Conservation (phyloP, 2,888 invertebrate species). For the Lymantria monacha region DNA sequence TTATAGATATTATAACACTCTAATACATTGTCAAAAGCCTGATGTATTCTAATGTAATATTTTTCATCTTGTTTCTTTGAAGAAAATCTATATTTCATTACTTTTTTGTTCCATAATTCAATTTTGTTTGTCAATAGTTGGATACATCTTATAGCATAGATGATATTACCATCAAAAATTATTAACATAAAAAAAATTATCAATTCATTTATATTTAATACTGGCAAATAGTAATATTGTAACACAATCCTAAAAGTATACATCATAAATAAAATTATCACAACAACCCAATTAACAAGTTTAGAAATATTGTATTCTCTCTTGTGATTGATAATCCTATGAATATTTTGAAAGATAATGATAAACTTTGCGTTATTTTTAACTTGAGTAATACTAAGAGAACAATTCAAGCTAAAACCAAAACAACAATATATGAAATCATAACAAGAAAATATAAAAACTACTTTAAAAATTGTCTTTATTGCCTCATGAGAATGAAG, state of each 20-base stretch:
- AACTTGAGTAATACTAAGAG: not conserved
- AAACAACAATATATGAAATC: conserved; percentile 5
- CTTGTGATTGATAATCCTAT: conserved; percentile 7
- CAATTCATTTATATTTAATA: not conserved
- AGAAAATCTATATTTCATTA: not conserved
- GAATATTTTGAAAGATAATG: conserved; percentile 16
- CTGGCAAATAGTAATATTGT: not conserved
- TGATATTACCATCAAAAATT: conserved; percentile 9
- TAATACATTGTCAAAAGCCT: not conserved
- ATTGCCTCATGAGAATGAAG: not conserved
- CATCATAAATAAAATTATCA: not conserved
- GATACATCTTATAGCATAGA: conserved; percentile 5
- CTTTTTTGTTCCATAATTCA: conserved; percentile 7
- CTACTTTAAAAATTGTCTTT: not conserved
- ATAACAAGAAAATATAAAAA: not conserved
- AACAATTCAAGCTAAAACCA: conserved; percentile 9
- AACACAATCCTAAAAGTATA: not conserved
- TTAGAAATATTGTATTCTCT: too few species aligned
- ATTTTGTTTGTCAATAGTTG: conserved; percentile 7
- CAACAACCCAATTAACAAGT: not conserved
- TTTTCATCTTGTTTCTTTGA: not conserved
- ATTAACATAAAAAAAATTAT: not conserved
- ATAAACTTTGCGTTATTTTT: conserved; percentile 9
- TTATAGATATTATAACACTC: conserved; percentile 1
- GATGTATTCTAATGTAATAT: conserved; percentile 2